Conservation (phyloP, 2,797 vertebrate genomes). For the Martes flavigula region DNA sequence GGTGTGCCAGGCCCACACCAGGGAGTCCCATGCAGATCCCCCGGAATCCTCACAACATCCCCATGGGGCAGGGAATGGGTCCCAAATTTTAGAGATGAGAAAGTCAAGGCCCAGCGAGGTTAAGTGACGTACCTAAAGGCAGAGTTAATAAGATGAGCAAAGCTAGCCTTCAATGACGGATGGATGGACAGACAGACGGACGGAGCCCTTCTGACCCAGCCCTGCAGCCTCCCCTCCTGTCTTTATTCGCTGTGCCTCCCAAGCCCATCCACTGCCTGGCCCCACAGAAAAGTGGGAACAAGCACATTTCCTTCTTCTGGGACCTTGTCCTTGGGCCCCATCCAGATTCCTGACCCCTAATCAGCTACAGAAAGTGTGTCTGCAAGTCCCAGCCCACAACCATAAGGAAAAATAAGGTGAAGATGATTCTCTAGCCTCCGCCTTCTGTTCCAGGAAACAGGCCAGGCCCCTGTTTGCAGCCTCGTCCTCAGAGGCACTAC, state of each 20-base stretch:
- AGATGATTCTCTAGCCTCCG: not conserved
- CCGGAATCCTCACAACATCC: not conserved
- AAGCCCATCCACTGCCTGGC: not conserved
- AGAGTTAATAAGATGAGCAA: not conserved
- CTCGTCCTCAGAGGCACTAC: not conserved
- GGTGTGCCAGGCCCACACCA: not conserved
- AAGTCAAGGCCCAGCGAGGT: not conserved
- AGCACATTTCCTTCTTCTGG: not conserved
- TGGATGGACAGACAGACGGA: too few species aligned
- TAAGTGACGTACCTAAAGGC: not conserved
- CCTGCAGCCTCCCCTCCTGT: not conserved
- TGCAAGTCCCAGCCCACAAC: not conserved
- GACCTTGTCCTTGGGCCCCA: not conserved
- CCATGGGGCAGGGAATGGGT: not conserved
- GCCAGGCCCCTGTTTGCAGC: not conserved
- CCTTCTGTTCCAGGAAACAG: not conserved
- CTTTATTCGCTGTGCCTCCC: not conserved
- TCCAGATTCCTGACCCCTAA: not conserved
- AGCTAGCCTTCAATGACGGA: not conserved
- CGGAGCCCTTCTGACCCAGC: not conserved
- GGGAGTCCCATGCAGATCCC: not conserved
- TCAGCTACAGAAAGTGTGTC: not conserved
- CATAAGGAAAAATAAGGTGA: not conserved
- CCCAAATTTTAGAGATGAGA: not conserved
- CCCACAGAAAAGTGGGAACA: not conserved